Conservation (phyloP, 2,888 invertebrate genomes). For the Smittia aterrima region DNA sequence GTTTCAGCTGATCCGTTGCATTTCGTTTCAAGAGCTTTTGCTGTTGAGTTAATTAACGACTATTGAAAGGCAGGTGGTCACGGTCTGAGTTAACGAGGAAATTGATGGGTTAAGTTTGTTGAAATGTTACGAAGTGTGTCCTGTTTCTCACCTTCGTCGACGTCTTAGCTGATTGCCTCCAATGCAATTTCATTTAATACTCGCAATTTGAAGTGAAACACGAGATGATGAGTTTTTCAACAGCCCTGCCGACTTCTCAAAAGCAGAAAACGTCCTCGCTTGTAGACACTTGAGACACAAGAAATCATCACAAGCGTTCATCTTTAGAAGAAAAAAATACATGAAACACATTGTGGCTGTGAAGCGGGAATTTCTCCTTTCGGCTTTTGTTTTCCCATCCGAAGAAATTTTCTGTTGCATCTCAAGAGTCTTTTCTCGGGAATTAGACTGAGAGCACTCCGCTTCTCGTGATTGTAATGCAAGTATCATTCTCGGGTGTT, state of each 20-base stretch:
- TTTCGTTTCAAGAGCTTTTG: background rate
- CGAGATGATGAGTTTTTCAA: background rate
- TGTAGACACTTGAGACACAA: slow-evolving; percentile 33
- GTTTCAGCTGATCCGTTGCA: slow-evolving; percentile 36
- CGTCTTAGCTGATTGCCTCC: background rate
- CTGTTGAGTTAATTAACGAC: slow-evolving; percentile 33
- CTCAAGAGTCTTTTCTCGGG: slow-evolving; percentile 32
- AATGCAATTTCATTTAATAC: slow-evolving; percentile 14
- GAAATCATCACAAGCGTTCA: slow-evolving; percentile 3
- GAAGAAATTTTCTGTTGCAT: background rate
- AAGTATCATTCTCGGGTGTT: slow-evolving; percentile 5
- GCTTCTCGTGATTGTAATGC: background rate
- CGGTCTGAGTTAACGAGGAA: slow-evolving; percentile 22
- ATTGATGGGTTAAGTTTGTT: background rate
- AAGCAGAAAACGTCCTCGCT: background rate
- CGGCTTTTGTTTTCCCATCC: background rate
- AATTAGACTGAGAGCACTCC: slow-evolving; percentile 20
- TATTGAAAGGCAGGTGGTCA: slow-evolving; percentile 38
- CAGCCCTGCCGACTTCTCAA: background rate
- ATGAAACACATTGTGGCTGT: slow-evolving; percentile 33
- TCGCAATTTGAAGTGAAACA: background rate
- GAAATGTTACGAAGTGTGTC: background rate
- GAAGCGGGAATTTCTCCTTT: slow-evolving; percentile 12
- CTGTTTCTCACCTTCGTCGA: background rate
- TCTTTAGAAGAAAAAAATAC: slow-evolving; percentile 14